Conservation (phyloP, 2,888 invertebrate species). For the Tetheella fluctuosa region DNA sequence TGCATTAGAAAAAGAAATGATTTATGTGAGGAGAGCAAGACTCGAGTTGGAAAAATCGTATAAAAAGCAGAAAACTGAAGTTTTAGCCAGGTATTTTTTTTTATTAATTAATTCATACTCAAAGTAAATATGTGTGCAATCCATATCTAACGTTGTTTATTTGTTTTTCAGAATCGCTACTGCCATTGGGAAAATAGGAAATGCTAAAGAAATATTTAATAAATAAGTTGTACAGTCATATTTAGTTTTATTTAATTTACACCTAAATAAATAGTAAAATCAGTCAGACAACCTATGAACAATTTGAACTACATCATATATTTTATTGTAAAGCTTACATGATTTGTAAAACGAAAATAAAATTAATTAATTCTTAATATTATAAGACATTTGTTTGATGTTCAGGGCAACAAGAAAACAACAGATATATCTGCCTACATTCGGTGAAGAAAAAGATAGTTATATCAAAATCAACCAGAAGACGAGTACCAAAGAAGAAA, state of each 20-base stretch:
- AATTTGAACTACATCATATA: too few relatives aligned
- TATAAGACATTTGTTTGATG: slow-evolving; percentile 13
- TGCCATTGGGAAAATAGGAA: background rate
- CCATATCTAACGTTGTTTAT: slow-evolving; percentile 15
- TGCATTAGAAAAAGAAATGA: slow-evolving; percentile 31
- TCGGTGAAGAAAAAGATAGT: slow-evolving; percentile 51
- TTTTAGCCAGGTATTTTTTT: slow-evolving; percentile 30
- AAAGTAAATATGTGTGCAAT: background rate
- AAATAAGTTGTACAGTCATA: background rate
- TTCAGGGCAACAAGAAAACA: slow-evolving; percentile 33
- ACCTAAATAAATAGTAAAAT: too few relatives aligned
- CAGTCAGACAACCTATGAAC: too few relatives aligned
- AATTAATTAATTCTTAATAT: too few relatives aligned
- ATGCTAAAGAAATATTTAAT: slow-evolving; percentile 12
- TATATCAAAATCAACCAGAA: slow-evolving; percentile 44
- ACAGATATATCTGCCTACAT: slow-evolving; percentile 45
- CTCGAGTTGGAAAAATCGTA: slow-evolving; percentile 38
- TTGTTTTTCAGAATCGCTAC: slow-evolving; percentile 7
- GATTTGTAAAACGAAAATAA: too few relatives aligned
- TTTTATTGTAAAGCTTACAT: too few relatives aligned
- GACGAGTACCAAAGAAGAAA: slow-evolving; percentile 61
- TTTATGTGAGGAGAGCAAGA: slow-evolving; percentile 31
- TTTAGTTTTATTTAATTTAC: too few relatives aligned
- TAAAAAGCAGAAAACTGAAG: slow-evolving; percentile 33
- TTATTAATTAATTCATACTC: background rate